Percentiles rank a stretch among this genome's conserved stretches.
Evolutionary conservation across 2,797 vertebrate species (phyloP).

Genomic region (Knipowitschia caucasica): DNA sequence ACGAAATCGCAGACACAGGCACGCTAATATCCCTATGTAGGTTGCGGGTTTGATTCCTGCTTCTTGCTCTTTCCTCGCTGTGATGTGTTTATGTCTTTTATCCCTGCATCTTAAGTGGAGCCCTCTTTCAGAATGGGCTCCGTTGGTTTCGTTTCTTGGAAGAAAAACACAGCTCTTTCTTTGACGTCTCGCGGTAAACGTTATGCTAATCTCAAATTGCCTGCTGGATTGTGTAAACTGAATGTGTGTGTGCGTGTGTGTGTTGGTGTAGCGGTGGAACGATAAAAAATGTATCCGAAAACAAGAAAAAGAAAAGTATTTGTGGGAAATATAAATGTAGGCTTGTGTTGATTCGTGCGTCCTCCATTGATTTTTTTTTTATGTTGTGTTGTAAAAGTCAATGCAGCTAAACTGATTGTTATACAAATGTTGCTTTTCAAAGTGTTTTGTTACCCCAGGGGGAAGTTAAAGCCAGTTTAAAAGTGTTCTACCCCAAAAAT

Average conservation of each 20-base stretch:
- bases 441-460: no score
- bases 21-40: slow-evolving; percentile 50
- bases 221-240: slow-evolving; percentile 39
- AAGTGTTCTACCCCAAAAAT: no score
- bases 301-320: neutral
- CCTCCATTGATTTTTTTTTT: no score
- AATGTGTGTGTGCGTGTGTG: no score
- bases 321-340: neutral
- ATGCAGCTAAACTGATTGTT: no score
- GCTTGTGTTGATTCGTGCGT: no score
- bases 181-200: slow-evolving; percentile 53
- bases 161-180: slow-evolving; percentile 13
- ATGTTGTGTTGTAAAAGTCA: no score
- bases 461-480: no score
- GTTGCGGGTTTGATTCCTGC: slow-evolving; percentile 50
- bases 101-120: slow-evolving; percentile 31
- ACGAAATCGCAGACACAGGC: slow-evolving; percentile 38
- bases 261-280: slow-evolving; percentile 12
- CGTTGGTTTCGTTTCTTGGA: slow-evolving; percentile 32
- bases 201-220: slow-evolving; percentile 57
- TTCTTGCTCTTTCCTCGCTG: slow-evolving; percentile 36
- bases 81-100: slow-evolving; percentile 53
- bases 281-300: neutral
- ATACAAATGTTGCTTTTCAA: no score
- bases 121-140: slow-evolving; percentile 21